phyloP scores from a whole-genome alignment of 2,113 vertebrate species.

The Menidia beryllina region DNA sequence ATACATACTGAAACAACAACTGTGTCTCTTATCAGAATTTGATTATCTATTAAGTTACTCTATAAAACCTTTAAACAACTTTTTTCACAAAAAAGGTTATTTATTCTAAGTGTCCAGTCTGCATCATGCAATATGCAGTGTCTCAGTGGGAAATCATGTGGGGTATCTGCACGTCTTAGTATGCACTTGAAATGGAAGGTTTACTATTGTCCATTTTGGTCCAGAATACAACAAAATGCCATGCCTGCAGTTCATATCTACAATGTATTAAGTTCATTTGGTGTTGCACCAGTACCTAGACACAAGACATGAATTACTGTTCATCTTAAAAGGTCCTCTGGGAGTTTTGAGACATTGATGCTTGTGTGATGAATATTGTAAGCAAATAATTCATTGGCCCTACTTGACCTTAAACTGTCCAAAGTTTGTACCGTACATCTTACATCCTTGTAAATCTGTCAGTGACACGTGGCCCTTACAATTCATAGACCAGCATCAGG shows the following conservation, averaged over 20 bases:
- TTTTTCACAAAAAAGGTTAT: neutral
- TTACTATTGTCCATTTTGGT: neutral
- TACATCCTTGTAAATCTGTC: conserved; percentile 9
- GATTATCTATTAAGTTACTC: neutral
- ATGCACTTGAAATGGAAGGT: neutral
- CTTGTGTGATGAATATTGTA: conserved; percentile 36
- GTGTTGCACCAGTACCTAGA: neutral
- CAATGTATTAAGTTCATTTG: neutral
- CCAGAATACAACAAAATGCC: neutral
- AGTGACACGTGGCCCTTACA: neutral
- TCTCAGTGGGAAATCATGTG: neutral
- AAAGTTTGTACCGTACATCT: neutral
- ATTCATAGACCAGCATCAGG: neutral
- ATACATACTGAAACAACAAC: neutral
- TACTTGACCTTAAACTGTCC: conserved; percentile 36
- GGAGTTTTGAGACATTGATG: conserved; percentile 16
- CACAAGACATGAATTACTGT: neutral
- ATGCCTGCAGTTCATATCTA: neutral
- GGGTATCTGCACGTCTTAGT: neutral
- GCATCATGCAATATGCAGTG: neutral
- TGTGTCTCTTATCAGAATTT: neutral
- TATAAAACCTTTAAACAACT: neutral
- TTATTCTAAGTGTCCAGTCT: neutral
- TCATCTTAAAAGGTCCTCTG: neutral
- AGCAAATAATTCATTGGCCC: conserved; percentile 29